phyloP scores from a whole-genome alignment of 1,140 invertebrate genomes.

The Calephelis nemesis region DNA sequence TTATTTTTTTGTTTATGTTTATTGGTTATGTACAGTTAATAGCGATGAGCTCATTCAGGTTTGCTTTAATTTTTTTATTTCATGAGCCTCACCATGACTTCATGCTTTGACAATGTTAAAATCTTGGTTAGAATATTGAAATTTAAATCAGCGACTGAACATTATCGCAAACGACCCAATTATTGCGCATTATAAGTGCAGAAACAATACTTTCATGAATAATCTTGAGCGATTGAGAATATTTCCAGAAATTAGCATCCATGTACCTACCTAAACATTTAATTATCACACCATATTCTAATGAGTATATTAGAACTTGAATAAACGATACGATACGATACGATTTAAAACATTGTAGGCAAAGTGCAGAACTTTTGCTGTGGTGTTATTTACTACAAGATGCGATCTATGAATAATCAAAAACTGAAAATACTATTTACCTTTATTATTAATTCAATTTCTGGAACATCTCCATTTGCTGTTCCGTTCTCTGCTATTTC shows the following conservation, averaged over 20 bases:
- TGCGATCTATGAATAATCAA: constrained; percentile 45
- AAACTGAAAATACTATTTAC: constrained; percentile 66
- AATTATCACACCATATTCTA: too few species aligned
- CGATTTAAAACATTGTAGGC: constrained; percentile 30
- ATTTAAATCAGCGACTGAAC: constrained; percentile 37
- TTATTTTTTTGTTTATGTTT: too few species aligned
- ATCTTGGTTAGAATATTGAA: neutral
- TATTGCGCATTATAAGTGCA: constrained; percentile 61
- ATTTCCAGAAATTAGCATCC: neutral
- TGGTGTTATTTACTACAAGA: constrained; percentile 45
- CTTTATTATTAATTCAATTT: constrained; percentile 91
- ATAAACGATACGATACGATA: too few species aligned
- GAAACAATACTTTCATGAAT: constrained; percentile 69
- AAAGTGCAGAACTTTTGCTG: constrained; percentile 39
- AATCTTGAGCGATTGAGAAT: constrained; percentile 20
- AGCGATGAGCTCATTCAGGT: neutral
- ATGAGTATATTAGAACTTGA: neutral
- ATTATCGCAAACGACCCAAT: constrained; percentile 54
- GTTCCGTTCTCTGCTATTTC: constrained; percentile 81
- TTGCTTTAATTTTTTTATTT: neutral
- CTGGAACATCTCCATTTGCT: constrained; percentile 85
- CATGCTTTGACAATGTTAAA: constrained; percentile 21
- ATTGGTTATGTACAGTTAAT: neutral
- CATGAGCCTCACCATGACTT: constrained; percentile 27
- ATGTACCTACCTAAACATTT: too few species aligned